Evolutionary conservation across 2,888 invertebrate genomes (phyloP).

Genomic region (Cinara cedri): DNA sequence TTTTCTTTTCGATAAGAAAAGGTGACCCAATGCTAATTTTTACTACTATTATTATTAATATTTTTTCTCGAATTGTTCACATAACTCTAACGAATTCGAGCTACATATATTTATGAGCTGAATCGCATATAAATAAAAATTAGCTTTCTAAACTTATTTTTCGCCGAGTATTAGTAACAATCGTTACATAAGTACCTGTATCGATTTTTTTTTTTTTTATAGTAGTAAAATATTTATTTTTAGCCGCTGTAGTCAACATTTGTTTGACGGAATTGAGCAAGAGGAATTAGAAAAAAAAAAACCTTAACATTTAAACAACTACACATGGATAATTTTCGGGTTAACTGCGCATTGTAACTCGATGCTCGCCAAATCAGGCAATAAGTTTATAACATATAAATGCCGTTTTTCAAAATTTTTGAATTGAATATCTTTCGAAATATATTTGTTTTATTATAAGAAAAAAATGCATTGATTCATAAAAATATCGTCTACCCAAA

Average conservation of each 20-base stretch:
- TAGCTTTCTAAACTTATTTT: neutral
- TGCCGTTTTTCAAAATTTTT: too few relatives aligned
- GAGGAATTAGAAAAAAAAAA: neutral
- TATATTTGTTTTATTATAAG: too few relatives aligned
- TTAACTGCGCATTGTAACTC: neutral
- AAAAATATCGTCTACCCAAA: too few relatives aligned
- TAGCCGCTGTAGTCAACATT: neutral
- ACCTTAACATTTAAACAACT: neutral
- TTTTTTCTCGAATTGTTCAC: neutral
- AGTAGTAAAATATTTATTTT: neutral
- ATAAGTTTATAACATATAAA: too few relatives aligned
- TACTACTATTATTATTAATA: neutral
- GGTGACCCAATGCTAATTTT: constrained; percentile 32
- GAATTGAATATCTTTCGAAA: too few relatives aligned
- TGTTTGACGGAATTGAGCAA: neutral
- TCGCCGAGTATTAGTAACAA: neutral
- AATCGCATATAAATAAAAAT: neutral
- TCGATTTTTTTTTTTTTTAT: neutral
- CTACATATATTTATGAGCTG: neutral
- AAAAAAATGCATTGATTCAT: too few relatives aligned
- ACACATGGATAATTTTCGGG: constrained; percentile 2
- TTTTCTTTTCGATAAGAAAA: constrained; percentile 32
- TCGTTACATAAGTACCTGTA: too few relatives aligned
- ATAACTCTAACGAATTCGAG: neutral
- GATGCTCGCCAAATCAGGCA: too few relatives aligned